Conservation (phyloP, 2,797 vertebrate genomes). For the Liparis tanakae region DNA sequence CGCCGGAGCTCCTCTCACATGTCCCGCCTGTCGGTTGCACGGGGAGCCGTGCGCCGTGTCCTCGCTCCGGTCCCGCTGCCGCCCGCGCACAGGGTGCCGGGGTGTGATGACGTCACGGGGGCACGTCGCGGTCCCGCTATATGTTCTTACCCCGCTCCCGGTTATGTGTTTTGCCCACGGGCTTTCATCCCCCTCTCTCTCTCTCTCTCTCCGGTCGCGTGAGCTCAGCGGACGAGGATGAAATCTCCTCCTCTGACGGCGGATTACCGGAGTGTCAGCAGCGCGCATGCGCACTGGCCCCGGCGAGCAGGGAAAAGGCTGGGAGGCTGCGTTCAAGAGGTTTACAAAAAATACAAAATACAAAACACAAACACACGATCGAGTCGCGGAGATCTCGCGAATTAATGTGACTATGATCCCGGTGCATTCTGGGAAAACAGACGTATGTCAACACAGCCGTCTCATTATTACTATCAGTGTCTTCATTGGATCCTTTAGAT, state of each 20-base stretch:
- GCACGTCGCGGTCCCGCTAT: conserved; percentile 13
- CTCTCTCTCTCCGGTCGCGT: conserved; percentile 56
- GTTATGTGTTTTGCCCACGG: conserved; percentile 19
- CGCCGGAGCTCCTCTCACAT: conserved; percentile 55
- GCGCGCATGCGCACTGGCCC: conserved; percentile 79
- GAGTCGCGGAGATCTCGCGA: conserved; percentile 36
- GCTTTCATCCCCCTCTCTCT: conserved; percentile 12
- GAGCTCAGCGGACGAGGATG: conserved; percentile 72
- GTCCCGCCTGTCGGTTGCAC: conserved; percentile 38
- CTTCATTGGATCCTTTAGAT: background rate
- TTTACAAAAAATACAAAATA: conserved; percentile 52
- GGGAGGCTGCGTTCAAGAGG: conserved; percentile 73
- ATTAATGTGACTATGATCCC: conserved; percentile 38
- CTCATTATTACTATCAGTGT: background rate
- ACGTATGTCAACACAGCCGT: background rate
- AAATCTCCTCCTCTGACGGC: conserved; percentile 72
- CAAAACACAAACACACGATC: conserved; percentile 20
- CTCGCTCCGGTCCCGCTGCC: conserved; percentile 62
- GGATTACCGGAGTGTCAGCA: conserved; percentile 83
- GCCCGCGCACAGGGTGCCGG: conserved; percentile 24
- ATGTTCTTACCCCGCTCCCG: background rate
- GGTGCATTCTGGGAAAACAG: background rate
- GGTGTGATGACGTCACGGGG: conserved; percentile 8
- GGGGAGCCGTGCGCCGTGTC: conserved; percentile 54
- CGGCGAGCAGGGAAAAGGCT: conserved; percentile 33